These are phyloP conservation scores for Anas flavirostris DNA, from an alignment of 2,797 vertebrate genomes.

Conservation along the genomic window DNA sequence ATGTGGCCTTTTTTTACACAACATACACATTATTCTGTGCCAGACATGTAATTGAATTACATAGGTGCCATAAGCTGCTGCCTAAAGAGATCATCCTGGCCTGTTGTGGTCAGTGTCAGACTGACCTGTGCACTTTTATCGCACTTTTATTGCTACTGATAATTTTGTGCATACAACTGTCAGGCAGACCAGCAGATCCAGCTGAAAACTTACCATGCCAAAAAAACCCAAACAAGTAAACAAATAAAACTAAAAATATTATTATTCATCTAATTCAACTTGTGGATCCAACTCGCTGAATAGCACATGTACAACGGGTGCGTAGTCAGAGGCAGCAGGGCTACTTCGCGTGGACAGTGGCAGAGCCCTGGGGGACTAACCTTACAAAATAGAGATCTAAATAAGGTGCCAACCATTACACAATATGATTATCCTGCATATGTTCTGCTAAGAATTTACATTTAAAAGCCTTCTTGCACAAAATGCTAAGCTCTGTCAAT, in stretches of 20 bases:
- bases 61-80: neutral
- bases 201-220: neutral
- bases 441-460: constrained; percentile 14
- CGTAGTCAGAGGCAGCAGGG: neutral
- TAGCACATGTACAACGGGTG: neutral
- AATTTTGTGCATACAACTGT: accelerated
- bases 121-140: neutral
- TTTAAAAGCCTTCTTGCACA: neutral
- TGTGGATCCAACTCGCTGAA: neutral
- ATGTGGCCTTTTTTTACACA: neutral
- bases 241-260: neutral
- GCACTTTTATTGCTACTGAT: neutral
- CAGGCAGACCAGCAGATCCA: neutral
- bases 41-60: neutral
- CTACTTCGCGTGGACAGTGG: neutral
- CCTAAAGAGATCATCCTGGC: neutral
- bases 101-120: neutral
- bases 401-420: constrained; percentile 9
- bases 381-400: constrained; percentile 24
- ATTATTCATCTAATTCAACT: neutral
- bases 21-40: neutral
- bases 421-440: constrained; percentile 11
- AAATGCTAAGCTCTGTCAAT: neutral
- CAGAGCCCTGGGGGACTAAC: constrained; percentile 17
- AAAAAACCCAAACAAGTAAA: neutral